A percentile compares a stretch with the other conserved stretches of the same genome.
Conservation (phyloP, 2,888 invertebrate species). For the Ennomos quercinarius region DNA sequence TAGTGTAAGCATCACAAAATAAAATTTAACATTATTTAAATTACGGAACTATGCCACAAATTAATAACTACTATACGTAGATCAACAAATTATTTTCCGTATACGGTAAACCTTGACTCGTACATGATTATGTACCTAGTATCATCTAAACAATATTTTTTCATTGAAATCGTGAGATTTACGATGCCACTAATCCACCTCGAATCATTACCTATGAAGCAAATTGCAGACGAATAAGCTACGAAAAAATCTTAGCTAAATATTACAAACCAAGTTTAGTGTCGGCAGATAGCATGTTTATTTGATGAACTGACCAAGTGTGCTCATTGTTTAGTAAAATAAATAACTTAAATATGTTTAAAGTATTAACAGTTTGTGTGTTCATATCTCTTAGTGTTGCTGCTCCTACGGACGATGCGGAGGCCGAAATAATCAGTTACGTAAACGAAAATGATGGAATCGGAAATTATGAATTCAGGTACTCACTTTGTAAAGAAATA, state of each 20-base stretch:
- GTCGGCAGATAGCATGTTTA: not conserved
- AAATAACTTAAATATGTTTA: not conserved
- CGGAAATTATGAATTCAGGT: slow-evolving; percentile 55
- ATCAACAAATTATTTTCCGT: too few relatives aligned
- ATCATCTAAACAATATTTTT: not conserved
- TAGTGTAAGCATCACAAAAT: too few relatives aligned
- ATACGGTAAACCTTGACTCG: too few relatives aligned
- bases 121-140: not conserved
- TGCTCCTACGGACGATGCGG: slow-evolving; percentile 38
- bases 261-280: too few relatives aligned
- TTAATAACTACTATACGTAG: too few relatives aligned
- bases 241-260: not conserved
- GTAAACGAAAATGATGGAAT: slow-evolving; percentile 41
- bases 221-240: slow-evolving; percentile 1
- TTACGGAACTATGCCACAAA: too few relatives aligned
- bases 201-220: not conserved
- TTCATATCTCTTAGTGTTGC: slow-evolving; percentile 27
- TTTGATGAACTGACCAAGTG: slow-evolving; percentile 30
- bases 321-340: not conserved
- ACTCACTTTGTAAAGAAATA: slow-evolving; percentile 6
- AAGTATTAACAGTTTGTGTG: slow-evolving; percentile 15
- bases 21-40: too few relatives aligned
- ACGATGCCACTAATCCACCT: not conserved
- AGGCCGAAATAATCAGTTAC: slow-evolving; percentile 45
- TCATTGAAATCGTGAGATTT: slow-evolving; percentile 1